Evolutionary conservation across 1,140 invertebrate genomes (phyloP).

Genomic region (Bicyclus anynana): DNA sequence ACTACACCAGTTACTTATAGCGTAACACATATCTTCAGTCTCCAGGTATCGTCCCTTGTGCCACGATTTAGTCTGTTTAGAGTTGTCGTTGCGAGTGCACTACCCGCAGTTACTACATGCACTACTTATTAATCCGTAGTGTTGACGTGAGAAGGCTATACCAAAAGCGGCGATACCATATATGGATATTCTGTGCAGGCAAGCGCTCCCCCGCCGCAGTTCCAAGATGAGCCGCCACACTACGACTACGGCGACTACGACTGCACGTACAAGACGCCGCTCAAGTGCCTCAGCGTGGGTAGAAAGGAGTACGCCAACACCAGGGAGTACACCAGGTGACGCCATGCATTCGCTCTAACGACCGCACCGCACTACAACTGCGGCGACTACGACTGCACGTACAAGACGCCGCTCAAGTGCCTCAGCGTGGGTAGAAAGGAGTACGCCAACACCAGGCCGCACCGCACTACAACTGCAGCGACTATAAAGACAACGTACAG

Average conservation of each 20-base stretch:
- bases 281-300: constrained; percentile 52
- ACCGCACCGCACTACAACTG: constrained; percentile 56
- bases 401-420: constrained; percentile 58
- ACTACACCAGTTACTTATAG: too few relatives aligned
- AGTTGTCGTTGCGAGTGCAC: too few relatives aligned
- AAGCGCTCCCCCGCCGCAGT: constrained; percentile 67
- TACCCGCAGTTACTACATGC: too few relatives aligned
- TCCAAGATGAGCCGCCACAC: constrained; percentile 62
- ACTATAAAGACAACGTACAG: too few relatives aligned
- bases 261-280: constrained; percentile 52
- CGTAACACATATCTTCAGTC: too few relatives aligned
- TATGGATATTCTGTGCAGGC: constrained; percentile 47
- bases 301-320: constrained; percentile 44
- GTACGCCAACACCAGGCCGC: constrained; percentile 36
- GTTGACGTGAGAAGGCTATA: too few relatives aligned
- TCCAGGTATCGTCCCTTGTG: too few relatives aligned
- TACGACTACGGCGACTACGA: constrained; percentile 65
- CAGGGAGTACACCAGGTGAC: constrained; percentile 53
- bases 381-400: constrained; percentile 57
- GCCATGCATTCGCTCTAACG: too few relatives aligned
- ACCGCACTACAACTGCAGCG: too few relatives aligned
- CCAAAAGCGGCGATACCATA: too few relatives aligned
- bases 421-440: constrained; percentile 50
- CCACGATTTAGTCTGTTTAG: too few relatives aligned
- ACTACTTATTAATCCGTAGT: too few relatives aligned